Base-by-base conservation (phyloP, 2,113 vertebrate species). In the Thalassoma bifasciatum region DNA sequence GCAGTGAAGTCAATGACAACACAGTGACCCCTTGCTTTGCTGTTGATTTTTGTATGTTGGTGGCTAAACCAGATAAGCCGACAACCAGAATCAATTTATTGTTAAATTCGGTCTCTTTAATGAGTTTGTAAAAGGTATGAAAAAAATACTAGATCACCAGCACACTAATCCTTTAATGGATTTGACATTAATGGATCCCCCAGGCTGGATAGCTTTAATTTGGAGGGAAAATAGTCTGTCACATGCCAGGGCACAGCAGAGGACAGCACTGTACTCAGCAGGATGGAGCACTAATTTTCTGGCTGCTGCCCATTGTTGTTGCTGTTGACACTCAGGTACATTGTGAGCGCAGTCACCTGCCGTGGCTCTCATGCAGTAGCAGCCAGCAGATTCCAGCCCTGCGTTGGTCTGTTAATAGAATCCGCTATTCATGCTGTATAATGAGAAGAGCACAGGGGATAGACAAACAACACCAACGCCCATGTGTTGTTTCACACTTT, bases 331-430 rank as follows among this genome's bases (percentile, higher is more conserved):
- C 56, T 71, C 71, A 34, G 77, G 53, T 83, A 66, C 86, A 72
- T 77, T 80, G 72, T 80, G 59, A 61, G 38, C 49, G 26, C 61
- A 59, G 78, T 83, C 82, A 84, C 83, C 85, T 82, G 79, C 66
- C 50, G 6, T 54, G 66, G 49, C 79, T 42, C 72, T 64, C 42
- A 24, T 66, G 46, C 64, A 84, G 81, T 65, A 75, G 66, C 80
- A 74, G 57, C 88, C 83, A 88, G 88, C 86, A 89, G 87, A 78
- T 90, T 89, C 89, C 71, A 80, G 72, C 58, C 54, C 42, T 40
- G 76, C 52, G n/a, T 54, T 62, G 56, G 66, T 49, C 67, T 26
- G 56, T 77, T 82, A 81, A 77, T 53, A 66, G 54, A 68, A 53
- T 47, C 69, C 74, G 65, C 61, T 74, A 36, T 66, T 12, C 37